A percentile compares a stretch with the other conserved stretches of the same genome.
Evolutionary conservation across 2,113 vertebrate species (phyloP).

Genomic region (Ptyas mucosa): DNA sequence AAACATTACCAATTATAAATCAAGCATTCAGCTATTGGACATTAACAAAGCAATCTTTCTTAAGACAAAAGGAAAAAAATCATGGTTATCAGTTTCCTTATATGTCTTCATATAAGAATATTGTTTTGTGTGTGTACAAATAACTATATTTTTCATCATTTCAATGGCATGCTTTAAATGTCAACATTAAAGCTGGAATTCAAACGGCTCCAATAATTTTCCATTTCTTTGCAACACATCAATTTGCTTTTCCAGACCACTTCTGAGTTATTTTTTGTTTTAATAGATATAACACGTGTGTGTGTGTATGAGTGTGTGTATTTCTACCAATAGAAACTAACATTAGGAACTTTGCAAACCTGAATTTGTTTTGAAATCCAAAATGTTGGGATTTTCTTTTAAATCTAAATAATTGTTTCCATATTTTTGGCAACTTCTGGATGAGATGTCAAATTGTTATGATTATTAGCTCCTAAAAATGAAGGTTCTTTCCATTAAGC

Average conservation of each 20-base stretch:
- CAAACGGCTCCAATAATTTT: neutral
- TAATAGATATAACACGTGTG: slow-evolving; percentile 1
- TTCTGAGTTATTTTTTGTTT: slow-evolving; percentile 14
- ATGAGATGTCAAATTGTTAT: slow-evolving; percentile 66
- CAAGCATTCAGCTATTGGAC: neutral
- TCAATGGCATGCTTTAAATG: slow-evolving; percentile 34
- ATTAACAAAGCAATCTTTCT: neutral
- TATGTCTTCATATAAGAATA: neutral
- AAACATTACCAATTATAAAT: neutral
- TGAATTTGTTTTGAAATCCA: slow-evolving; percentile 58
- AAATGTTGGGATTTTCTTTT: slow-evolving; percentile 60
- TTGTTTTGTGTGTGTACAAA: slow-evolving; percentile 12
- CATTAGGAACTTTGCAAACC: slow-evolving; percentile 51
- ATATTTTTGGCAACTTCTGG: slow-evolving; percentile 66
- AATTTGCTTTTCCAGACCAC: slow-evolving; percentile 28
- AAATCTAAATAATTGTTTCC: slow-evolving; percentile 69
- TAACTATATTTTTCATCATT: slow-evolving; percentile 36
- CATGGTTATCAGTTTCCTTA: neutral
- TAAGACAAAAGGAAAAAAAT: neutral
- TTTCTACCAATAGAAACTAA: slow-evolving; percentile 15
- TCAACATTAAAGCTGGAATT: slow-evolving; percentile 21
- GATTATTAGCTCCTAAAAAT: slow-evolving; percentile 73
- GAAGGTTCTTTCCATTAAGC: slow-evolving; percentile 44
- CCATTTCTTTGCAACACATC: slow-evolving; percentile 33
- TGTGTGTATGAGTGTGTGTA: neutral